A percentile compares a stretch with the other conserved stretches of the same genome.
Conservation (phyloP, 2,113 vertebrate genomes). For the Ameiurus melas region DNA sequence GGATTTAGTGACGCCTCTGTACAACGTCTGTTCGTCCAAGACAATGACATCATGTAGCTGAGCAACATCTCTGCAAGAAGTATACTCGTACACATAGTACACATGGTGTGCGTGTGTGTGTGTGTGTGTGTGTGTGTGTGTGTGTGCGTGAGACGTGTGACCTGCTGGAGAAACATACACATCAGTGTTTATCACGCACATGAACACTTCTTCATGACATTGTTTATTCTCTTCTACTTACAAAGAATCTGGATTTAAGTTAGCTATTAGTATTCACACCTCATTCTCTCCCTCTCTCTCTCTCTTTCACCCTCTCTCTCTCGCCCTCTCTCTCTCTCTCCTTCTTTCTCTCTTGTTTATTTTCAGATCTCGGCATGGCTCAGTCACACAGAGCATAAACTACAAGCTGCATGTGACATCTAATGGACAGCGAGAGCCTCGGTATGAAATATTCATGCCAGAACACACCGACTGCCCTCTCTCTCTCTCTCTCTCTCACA, state of each 20-base stretch:
- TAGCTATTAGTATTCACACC: neutral
- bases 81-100: too few relatives aligned
- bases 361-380: constrained; percentile 35
- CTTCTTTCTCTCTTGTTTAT: constrained; percentile 35
- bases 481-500: neutral
- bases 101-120: neutral
- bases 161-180: neutral
- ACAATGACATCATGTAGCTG: too few relatives aligned
- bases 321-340: neutral
- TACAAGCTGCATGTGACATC: constrained; percentile 37
- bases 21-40: too few relatives aligned
- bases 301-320: constrained; percentile 8
- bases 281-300: neutral
- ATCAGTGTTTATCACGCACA: neutral
- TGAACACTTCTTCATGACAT: neutral
- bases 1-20: neutral
- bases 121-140: neutral
- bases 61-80: too few relatives aligned
- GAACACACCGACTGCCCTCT: neutral
- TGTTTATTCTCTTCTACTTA: neutral
- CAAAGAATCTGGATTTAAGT: neutral
- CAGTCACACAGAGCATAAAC: constrained; percentile 44
- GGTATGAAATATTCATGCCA: constrained; percentile 55
- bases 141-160: neutral
- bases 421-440: constrained; percentile 51